Conservation (phyloP, 1,140 invertebrate genomes). For the Asobara japonica region DNA sequence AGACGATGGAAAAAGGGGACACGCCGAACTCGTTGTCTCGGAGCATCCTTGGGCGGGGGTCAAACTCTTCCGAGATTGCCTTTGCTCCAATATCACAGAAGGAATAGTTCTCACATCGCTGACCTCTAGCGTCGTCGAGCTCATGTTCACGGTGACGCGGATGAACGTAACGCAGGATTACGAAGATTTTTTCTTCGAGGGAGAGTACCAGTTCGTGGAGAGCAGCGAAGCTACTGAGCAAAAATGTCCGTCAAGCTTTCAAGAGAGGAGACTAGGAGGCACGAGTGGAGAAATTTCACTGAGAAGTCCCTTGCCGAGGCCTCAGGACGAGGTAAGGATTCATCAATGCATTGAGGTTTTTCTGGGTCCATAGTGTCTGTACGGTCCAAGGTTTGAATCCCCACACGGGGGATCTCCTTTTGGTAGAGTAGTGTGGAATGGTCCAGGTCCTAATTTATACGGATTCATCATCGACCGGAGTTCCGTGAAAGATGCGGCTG, state of each 20-base stretch:
- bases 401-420: no score
- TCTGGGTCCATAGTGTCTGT: no score
- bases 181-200: constrained; percentile 82
- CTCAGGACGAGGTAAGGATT: neutral
- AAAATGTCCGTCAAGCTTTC: constrained; percentile 71
- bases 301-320: constrained; percentile 58
- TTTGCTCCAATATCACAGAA: constrained; percentile 76
- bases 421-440: no score
- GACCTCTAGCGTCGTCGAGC: constrained; percentile 74
- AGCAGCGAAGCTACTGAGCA: constrained; percentile 43
- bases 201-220: constrained; percentile 77
- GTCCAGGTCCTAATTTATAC: no score
- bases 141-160: constrained; percentile 77
- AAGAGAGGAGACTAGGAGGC: constrained; percentile 72
- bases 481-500: no score
- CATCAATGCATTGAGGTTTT: no score
- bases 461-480: no score
- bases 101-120: constrained; percentile 71
- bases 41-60: constrained; percentile 81
- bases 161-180: constrained; percentile 88
- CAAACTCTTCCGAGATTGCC: constrained; percentile 75
- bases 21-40: constrained; percentile 74
- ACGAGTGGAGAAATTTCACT: constrained; percentile 77
- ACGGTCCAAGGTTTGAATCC: no score
- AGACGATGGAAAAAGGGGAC: constrained; percentile 56